phyloP scores from a whole-genome alignment of 1,140 invertebrate species.

The Lepidurus packardi region DNA sequence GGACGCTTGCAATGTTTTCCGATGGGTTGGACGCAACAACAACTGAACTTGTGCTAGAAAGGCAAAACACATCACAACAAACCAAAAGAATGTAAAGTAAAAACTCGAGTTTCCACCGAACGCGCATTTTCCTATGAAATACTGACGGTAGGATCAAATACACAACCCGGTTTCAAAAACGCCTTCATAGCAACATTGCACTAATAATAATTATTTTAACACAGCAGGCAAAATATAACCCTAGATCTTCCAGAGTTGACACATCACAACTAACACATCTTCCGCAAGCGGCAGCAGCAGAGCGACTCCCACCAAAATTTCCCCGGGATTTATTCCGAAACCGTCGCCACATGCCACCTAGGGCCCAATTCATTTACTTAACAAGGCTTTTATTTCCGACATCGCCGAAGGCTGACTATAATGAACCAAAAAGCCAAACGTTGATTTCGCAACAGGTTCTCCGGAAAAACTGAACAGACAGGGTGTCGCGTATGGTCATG shows the following conservation, averaged over 20 bases:
- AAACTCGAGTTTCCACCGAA: background rate
- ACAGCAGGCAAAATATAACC: background rate
- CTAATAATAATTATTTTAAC: background rate
- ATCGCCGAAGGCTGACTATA: no score
- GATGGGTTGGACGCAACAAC: background rate
- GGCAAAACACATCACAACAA: background rate
- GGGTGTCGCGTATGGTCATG: no score
- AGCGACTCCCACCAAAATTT: background rate
- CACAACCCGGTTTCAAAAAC: background rate
- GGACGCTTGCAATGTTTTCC: background rate
- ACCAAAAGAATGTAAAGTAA: background rate
- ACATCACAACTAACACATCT: constrained; percentile 5
- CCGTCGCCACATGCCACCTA: background rate
- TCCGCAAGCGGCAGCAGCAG: background rate
- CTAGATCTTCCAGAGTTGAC: background rate
- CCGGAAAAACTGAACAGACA: no score
- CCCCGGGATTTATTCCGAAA: background rate
- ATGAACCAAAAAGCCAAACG: no score
- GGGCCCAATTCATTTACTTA: background rate
- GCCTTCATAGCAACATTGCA: background rate
- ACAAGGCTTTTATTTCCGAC: no score
- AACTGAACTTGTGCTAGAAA: background rate
- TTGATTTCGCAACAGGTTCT: no score
- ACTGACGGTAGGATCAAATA: background rate
- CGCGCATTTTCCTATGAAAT: background rate